Percentiles rank a stretch among this genome's conserved stretches.
Conservation (phyloP, 1,140 invertebrate genomes). For the Drosophila novamexicana region DNA sequence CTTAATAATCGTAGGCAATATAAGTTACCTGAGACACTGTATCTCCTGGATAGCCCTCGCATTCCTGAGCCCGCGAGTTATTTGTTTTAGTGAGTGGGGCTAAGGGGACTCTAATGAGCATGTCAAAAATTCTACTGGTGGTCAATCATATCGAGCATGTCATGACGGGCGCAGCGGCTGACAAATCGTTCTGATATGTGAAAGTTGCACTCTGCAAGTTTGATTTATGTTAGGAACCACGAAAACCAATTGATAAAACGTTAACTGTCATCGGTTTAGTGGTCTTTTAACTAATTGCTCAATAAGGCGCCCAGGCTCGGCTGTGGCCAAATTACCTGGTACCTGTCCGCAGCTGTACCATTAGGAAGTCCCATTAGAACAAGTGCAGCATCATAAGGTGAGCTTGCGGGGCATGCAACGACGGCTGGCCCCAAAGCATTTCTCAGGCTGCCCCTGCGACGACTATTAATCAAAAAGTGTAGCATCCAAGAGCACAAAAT, state of each 20-base stretch:
- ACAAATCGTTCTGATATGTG: constrained; percentile 64
- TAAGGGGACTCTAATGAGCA: constrained; percentile 58
- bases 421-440: constrained; percentile 30
- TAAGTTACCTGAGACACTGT: constrained; percentile 12
- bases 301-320: constrained; percentile 46
- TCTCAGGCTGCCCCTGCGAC: constrained; percentile 45
- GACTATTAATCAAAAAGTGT: constrained; percentile 67
- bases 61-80: constrained; percentile 64
- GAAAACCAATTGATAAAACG: constrained; percentile 43
- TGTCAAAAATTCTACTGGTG: constrained; percentile 81
- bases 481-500: constrained; percentile 36
- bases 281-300: constrained; percentile 74
- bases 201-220: constrained; percentile 62
- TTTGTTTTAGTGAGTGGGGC: constrained; percentile 56
- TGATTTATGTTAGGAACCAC: constrained; percentile 58
- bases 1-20: background rate
- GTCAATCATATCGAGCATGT: constrained; percentile 22
- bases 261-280: constrained; percentile 73
- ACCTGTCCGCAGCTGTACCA: constrained; percentile 6
- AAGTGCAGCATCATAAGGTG: constrained; percentile 56
- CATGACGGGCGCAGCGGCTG: constrained; percentile 34
- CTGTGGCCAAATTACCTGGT: background rate
- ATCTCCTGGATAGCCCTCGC: constrained; percentile 52
- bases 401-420: constrained; percentile 30
- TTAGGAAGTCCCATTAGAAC: constrained; percentile 59